Conservation (phyloP, 2,888 invertebrate genomes). For the Drosophila meridionalis region DNA sequence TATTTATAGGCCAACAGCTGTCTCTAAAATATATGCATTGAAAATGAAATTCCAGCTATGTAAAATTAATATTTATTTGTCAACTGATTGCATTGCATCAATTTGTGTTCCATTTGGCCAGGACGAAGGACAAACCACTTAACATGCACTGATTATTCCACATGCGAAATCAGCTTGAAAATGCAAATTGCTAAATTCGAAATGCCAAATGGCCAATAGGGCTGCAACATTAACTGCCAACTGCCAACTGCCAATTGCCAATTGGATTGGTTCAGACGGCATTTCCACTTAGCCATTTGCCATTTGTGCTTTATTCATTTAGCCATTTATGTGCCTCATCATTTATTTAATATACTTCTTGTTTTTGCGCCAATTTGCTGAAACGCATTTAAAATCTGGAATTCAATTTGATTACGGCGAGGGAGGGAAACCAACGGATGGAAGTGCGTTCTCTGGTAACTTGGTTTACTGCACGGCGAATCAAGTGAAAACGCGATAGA, state of each 20-base stretch:
- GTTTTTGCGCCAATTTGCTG: constrained; percentile 6
- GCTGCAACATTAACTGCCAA: background rate
- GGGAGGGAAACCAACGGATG: background rate
- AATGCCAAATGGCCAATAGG: background rate
- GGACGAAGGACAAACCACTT: constrained; percentile 3
- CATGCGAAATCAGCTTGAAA: background rate
- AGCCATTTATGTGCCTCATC: constrained; percentile 15
- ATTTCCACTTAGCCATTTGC: constrained; percentile 4
- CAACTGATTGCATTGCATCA: background rate
- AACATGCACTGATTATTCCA: constrained; percentile 7
- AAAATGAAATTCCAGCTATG: background rate
- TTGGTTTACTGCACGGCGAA: constrained; percentile 49
- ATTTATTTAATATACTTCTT: constrained; percentile 24
- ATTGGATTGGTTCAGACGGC: background rate
- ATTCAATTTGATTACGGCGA: constrained; percentile 40
- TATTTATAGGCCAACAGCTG: background rate
- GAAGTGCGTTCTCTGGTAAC: constrained; percentile 30
- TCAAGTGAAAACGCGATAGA: constrained; percentile 61
- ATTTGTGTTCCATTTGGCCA: background rate
- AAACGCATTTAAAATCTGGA: constrained; percentile 45
- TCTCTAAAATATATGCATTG: background rate
- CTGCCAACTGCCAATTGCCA: background rate
- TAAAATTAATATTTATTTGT: background rate
- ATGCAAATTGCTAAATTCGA: constrained; percentile 2
- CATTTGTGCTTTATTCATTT: constrained; percentile 27